A percentile compares a stretch with the other conserved stretches of the same genome.
Evolutionary conservation across 2,113 vertebrate genomes (phyloP).

Genomic region (Microtus richardsoni): DNA sequence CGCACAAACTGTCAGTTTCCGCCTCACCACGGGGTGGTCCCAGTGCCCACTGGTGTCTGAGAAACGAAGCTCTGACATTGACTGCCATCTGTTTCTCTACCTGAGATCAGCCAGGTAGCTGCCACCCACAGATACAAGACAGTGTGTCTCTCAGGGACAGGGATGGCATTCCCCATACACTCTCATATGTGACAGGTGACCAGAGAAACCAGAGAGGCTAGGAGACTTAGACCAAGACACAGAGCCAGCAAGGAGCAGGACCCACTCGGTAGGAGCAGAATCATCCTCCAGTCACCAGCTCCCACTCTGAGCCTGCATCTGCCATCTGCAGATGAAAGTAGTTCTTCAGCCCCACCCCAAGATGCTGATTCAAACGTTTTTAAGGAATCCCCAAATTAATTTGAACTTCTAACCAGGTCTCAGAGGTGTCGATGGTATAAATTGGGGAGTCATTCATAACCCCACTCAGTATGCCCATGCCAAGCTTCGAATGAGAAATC

Average conservation of each 20-base stretch:
- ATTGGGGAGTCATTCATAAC: not conserved
- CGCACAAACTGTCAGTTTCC: too few species aligned
- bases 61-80: not conserved
- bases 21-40: rapidly evolving
- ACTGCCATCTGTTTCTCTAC: not conserved
- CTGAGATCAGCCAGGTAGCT: not conserved
- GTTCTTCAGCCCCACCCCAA: not conserved
- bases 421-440: not conserved
- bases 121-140: not conserved
- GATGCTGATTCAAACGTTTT: not conserved
- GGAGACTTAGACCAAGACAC: not conserved
- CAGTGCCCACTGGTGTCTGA: not conserved
- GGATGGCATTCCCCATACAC: not conserved
- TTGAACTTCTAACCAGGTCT: not conserved
- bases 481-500: not conserved
- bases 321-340: rapidly evolving
- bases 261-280: rapidly evolving
- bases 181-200: not conserved
- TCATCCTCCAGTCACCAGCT: rapidly evolving
- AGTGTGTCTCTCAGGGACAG: too few species aligned
- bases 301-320: not conserved
- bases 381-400: too few species aligned
- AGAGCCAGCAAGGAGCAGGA: not conserved
- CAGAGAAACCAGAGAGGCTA: not conserved
- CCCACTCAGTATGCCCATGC: not conserved